phyloP scores from a whole-genome alignment of 2,113 vertebrate genomes.

The Archocentrus centrarchus region DNA sequence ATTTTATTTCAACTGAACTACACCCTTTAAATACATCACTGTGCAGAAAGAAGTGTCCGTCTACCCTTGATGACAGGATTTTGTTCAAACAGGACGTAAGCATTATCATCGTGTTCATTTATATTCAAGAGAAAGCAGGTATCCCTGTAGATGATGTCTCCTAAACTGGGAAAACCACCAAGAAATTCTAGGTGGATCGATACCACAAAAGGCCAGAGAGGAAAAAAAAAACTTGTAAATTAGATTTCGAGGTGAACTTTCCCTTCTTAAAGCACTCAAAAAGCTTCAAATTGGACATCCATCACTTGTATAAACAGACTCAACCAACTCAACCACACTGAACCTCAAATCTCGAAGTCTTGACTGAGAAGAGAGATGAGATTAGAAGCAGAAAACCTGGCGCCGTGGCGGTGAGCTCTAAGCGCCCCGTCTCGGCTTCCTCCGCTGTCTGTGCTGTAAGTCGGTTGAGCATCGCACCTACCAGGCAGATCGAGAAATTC shows the following conservation, averaged over 20 bases:
- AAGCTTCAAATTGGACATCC: neutral
- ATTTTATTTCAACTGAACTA: neutral
- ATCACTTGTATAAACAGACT: neutral
- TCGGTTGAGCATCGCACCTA: slow-evolving; percentile 79
- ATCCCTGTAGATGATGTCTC: neutral
- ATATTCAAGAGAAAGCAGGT: no score
- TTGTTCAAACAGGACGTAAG: neutral
- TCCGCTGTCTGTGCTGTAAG: slow-evolving; percentile 64
- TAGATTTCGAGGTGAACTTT: neutral
- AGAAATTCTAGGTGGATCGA: no score
- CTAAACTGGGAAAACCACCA: neutral
- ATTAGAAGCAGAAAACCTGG: slow-evolving; percentile 72
- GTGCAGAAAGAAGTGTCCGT: neutral
- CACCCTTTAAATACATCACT: neutral
- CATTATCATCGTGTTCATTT: neutral
- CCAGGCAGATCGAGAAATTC: slow-evolving; percentile 93
- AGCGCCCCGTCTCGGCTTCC: slow-evolving; percentile 54
- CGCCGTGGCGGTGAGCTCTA: slow-evolving; percentile 53
- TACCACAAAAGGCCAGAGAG: no score
- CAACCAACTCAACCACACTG: neutral
- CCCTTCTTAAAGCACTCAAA: neutral
- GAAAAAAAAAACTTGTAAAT: neutral
- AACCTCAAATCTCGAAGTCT: slow-evolving; percentile 31
- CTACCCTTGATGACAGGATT: neutral
- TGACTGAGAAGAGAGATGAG: slow-evolving; percentile 49